Percentiles rank a stretch among this genome's conserved stretches.
Conservation (phyloP, 2,797 vertebrate genomes). For the Anisognathus igniventris region DNA sequence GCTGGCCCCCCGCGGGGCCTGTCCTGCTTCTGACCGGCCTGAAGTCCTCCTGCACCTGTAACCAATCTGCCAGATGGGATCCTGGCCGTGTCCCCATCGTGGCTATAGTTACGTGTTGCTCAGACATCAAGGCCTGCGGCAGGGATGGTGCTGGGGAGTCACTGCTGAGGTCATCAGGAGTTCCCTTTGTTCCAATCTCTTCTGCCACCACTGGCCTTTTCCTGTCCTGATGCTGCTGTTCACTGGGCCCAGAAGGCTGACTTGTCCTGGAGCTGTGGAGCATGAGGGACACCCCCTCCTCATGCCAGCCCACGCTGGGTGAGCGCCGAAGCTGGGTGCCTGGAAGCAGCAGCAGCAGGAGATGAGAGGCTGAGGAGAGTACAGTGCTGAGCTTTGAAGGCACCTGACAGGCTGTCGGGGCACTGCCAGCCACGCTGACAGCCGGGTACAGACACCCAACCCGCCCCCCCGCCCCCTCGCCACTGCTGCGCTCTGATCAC, state of each 20-base stretch:
- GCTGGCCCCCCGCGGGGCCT: neutral
- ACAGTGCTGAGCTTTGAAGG: constrained; percentile 25
- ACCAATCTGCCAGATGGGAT: neutral
- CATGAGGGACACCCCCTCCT: fast-evolving
- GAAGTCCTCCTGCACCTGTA: neutral
- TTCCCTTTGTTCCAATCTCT: neutral
- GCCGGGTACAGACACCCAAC: neutral
- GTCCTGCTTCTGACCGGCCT: neutral
- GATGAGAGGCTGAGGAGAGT: neutral
- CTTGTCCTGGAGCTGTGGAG: neutral
- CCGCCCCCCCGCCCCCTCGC: neutral
- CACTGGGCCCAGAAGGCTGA: fast-evolving
- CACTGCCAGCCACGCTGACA: neutral
- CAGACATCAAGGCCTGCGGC: neutral
- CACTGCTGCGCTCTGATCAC: neutral
- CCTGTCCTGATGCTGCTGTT: neutral
- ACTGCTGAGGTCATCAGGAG: neutral
- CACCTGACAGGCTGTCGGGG: constrained; percentile 19
- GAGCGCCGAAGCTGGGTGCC: neutral
- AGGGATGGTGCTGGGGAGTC: neutral
- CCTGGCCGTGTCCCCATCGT: fast-evolving
- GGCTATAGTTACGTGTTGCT: neutral
- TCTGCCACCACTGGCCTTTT: neutral
- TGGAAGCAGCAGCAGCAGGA: neutral
- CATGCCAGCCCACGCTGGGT: fast-evolving